Conservation (phyloP, 2,888 invertebrate genomes). For the Eupelmus urozonus region DNA sequence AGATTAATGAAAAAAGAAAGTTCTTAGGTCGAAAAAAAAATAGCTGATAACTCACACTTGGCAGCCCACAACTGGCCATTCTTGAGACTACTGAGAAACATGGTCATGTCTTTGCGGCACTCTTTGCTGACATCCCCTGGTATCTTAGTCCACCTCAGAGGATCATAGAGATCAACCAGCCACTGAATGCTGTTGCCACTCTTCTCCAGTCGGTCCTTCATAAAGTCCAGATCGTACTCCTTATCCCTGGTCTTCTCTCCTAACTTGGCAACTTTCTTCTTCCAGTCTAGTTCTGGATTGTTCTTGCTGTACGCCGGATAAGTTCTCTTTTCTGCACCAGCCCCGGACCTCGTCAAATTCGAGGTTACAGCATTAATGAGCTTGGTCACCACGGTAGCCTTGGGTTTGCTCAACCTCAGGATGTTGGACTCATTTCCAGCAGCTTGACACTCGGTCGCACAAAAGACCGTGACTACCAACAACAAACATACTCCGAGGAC, state of each 20-base stretch:
- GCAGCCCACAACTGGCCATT: constrained; percentile 86
- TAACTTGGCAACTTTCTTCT: constrained; percentile 64
- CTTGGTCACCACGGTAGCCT: neutral
- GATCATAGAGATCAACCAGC: constrained; percentile 83
- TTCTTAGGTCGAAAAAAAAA: too few species aligned
- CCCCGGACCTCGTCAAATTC: neutral
- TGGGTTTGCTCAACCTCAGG: constrained; percentile 58
- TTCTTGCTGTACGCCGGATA: constrained; percentile 58
- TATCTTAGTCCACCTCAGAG: constrained; percentile 81
- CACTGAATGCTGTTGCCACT: constrained; percentile 80
- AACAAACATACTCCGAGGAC: neutral
- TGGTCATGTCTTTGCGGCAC: constrained; percentile 80
- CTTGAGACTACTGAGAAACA: constrained; percentile 80
- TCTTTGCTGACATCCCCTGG: constrained; percentile 79
- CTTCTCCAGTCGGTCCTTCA: constrained; percentile 68
- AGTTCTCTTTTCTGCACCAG: neutral
- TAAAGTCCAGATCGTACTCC: constrained; percentile 72
- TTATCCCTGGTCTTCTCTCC: constrained; percentile 63
- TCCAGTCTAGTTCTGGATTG: constrained; percentile 74
- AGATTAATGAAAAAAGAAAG: too few species aligned
- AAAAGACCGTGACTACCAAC: neutral
- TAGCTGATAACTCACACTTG: constrained; percentile 82
- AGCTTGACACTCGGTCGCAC: neutral
- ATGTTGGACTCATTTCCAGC: constrained; percentile 62
- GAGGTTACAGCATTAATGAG: neutral